Base-by-base conservation (phyloP, 2,113 vertebrate genomes). In the Procavia capensis region DNA sequence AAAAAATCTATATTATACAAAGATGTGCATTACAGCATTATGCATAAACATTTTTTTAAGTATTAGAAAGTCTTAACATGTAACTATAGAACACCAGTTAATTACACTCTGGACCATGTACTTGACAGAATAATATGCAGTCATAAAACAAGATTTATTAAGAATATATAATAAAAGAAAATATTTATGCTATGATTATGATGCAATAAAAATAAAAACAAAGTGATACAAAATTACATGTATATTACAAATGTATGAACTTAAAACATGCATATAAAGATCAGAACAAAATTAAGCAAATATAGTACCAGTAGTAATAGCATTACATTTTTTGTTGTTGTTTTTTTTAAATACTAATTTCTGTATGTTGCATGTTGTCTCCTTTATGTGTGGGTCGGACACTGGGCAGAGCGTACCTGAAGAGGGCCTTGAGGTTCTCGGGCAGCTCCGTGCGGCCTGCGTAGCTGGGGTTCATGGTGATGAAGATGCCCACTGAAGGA, bases 401-500 rank as follows among this genome's bases (percentile, higher is more conserved):
- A 0, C 4, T 8, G 78, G 36, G 34, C 50, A 57, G 0, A 0
- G 74, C 98, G 97, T 90, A 99, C 99, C 99, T 99, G 98, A 99
- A 99, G 34, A 99, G 99, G 83, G 99, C 99, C 97, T 99, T 99
- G 72, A 99, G 99, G 95, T 99, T 99, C 98, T 99, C 99, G 0
- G 99, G 99, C 8, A 99, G 98, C 96, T 99, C 99, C 0, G 99
- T 99, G 86, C 99, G 98, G 31, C 99, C 99, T 0, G 99, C 99
- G 0, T 99, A 99, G 25, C 99, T 99, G 0, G 99, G 99, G 96
- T 99, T 99, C 99, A 99, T 99, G 6, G 99, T 99, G 98, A 99
- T 99, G 97, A 99, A 99, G 98, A 99, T 99, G 5, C 99, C 99
- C 2, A 99, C 99, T 0, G 99, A 99, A 1, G 99, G 98, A 29